Conservation (phyloP, 2,888 invertebrate species). For the Tuberolachnus salignus region DNA sequence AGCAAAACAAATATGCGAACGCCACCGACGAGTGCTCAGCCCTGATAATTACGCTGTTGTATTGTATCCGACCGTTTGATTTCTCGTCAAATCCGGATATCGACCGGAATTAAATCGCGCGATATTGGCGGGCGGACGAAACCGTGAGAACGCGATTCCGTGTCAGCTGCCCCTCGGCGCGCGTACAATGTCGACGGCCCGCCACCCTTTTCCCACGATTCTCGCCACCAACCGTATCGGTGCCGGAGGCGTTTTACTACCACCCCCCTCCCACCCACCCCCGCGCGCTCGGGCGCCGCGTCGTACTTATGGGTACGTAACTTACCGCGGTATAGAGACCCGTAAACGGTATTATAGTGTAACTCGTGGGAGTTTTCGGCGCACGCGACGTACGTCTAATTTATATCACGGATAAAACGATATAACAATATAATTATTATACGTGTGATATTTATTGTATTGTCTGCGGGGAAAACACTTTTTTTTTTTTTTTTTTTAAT, state of each 20-base stretch:
- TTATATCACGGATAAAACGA: too few species aligned
- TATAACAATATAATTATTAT: too few species aligned
- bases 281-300: not conserved
- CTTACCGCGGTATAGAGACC: conserved; percentile 20
- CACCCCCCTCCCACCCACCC: not conserved
- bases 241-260: conserved; percentile 7
- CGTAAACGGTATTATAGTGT: conserved; percentile 14
- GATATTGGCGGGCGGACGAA: not conserved
- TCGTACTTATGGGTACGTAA: not conserved
- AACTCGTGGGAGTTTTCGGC: conserved; percentile 23
- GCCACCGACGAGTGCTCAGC: too few species aligned
- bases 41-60: too few species aligned
- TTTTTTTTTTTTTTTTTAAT: too few species aligned
- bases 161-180: conserved; percentile 47
- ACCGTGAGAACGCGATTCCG: conserved; percentile 55
- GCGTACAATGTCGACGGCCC: not conserved
- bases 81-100: too few species aligned
- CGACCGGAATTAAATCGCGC: conserved; percentile 7
- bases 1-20: too few species aligned
- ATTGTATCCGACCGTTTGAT: too few species aligned
- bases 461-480: too few species aligned
- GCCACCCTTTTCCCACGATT: conserved; percentile 56
- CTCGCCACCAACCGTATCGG: conserved; percentile 46
- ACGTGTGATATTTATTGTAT: too few species aligned
- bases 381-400: too few species aligned